These are phyloP conservation scores for Silurus meridionalis DNA, from an alignment of 2,113 vertebrate species.

Conservation along the genomic window DNA sequence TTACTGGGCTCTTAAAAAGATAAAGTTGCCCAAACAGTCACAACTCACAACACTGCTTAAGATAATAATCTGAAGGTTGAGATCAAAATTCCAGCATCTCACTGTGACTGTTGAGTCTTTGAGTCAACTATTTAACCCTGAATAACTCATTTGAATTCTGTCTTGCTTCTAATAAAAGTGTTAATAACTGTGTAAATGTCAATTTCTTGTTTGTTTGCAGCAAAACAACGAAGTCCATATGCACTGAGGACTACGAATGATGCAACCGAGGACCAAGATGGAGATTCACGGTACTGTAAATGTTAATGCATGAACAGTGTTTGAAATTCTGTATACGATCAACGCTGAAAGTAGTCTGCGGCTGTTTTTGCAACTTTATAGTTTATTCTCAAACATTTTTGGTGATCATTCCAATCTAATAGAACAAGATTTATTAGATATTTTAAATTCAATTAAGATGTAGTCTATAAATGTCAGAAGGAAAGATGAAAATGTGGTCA, in stretches of 20 bases:
- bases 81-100: not conserved
- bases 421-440: not conserved
- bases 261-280: constrained; percentile 85
- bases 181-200: constrained; percentile 69
- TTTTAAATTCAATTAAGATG: not conserved
- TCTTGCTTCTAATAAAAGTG: not conserved
- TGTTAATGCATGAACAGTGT: not conserved
- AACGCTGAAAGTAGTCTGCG: not conserved
- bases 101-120: not conserved
- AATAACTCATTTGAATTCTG: not conserved
- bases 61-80: not conserved
- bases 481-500: not conserved
- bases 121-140: not conserved
- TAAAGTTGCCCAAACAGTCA: not conserved
- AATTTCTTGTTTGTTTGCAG: constrained; percentile 66
- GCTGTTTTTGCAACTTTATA: not conserved
- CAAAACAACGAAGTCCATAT: constrained; percentile 87
- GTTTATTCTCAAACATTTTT: not conserved
- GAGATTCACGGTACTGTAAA: constrained; percentile 85
- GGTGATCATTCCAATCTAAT: not conserved
- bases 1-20: not conserved
- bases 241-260: constrained; percentile 84
- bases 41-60: not conserved
- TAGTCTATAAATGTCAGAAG: not conserved
- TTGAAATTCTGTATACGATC: not conserved